Conservation (phyloP, 37 sponge, comb jelly and placozoan genomes). For the Tethya wilhelma region DNA sequence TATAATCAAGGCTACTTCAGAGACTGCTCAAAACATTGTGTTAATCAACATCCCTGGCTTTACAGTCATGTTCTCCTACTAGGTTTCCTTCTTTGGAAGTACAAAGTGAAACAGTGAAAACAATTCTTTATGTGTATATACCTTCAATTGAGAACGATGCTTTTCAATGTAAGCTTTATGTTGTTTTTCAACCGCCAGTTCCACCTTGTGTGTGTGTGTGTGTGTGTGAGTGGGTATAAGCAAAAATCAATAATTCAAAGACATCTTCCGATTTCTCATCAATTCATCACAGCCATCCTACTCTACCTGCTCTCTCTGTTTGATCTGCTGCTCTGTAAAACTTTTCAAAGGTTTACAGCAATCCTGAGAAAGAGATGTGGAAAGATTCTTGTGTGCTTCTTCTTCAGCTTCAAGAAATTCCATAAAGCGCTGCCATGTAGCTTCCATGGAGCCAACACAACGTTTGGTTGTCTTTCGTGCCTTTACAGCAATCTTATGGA, state of each 20-base stretch:
- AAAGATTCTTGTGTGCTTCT: conserved; percentile 35
- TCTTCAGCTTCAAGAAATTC: conserved; percentile 63
- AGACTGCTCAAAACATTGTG: too few species aligned
- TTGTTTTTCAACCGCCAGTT: conserved; percentile 57
- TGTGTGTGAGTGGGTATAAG: not conserved
- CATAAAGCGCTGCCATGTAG: conserved; percentile 46
- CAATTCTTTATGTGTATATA: not conserved
- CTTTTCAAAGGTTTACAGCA: conserved; percentile 50
- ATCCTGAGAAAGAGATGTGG: conserved; percentile 32
- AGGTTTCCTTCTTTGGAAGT: too few species aligned
- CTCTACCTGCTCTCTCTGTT: conserved; percentile 73
- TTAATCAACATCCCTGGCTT: too few species aligned
- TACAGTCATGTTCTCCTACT: too few species aligned
- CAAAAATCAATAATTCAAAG: not conserved
- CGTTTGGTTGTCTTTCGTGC: conserved; percentile 23
- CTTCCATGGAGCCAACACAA: conserved; percentile 47
- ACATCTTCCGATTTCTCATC: not conserved
- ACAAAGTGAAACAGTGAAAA: too few species aligned
- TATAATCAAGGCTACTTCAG: too few species aligned
- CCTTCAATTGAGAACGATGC: conserved; percentile 43
- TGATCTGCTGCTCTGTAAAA: conserved; percentile 75
- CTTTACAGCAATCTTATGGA: conserved; percentile 56
- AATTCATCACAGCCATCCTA: not conserved
- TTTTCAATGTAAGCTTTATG: conserved; percentile 38
- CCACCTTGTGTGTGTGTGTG: conserved; percentile 39